Evolutionary conservation across 2,113 vertebrate genomes (phyloP).

Genomic region (Hippoglossus stenolepis): DNA sequence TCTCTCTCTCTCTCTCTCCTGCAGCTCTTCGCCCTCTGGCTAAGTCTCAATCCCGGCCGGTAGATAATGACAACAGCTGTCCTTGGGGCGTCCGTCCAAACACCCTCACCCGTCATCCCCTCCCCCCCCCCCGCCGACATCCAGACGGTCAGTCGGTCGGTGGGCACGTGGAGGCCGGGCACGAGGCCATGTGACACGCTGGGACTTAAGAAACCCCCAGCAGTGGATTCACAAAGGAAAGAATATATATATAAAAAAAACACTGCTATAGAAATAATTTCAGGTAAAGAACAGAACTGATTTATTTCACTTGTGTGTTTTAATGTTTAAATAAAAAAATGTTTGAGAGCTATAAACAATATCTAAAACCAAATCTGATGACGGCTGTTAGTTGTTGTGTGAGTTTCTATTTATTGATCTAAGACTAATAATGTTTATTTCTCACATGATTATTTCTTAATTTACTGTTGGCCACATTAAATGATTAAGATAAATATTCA

Average conservation of each 20-base stretch:
- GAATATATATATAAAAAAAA: background rate
- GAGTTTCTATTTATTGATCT: background rate
- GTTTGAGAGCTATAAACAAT: background rate
- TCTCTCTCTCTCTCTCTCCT: background rate
- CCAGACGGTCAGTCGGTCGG: conserved; percentile 67
- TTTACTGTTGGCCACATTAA: too few species aligned
- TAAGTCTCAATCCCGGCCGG: conserved; percentile 40
- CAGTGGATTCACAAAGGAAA: conserved; percentile 18
- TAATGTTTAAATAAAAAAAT: too few species aligned
- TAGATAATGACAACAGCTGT: conserved; percentile 75
- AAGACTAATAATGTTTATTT: too few species aligned
- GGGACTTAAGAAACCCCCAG: conserved; percentile 34
- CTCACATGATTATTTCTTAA: too few species aligned
- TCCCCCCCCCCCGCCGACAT: background rate
- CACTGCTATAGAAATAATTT: too few species aligned
- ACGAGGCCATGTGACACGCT: conserved; percentile 57
- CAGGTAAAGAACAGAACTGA: too few species aligned
- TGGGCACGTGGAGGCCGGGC: conserved; percentile 62
- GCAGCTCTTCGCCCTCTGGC: conserved; percentile 47
- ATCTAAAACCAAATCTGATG: too few species aligned
- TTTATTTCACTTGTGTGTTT: too few species aligned
- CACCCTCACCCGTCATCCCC: too few species aligned
- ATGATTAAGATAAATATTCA: too few species aligned
- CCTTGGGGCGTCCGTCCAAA: conserved; percentile 54
- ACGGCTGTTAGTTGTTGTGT: too few species aligned